Conservation (phyloP, 2,113 vertebrate genomes). For the Emydocephalus ijimae region DNA sequence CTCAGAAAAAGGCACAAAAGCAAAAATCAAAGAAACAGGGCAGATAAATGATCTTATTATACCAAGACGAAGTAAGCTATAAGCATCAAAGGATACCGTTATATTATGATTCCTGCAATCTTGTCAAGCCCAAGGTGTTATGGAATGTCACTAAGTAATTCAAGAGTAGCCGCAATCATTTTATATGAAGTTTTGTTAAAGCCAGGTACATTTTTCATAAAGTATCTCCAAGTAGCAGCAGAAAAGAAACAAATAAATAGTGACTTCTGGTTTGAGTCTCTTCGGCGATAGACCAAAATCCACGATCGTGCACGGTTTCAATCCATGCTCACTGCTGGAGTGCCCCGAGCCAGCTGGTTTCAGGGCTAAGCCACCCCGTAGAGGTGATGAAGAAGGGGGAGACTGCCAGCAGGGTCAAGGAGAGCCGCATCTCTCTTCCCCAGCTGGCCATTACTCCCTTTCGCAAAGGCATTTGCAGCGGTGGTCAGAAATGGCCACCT, state of each 20-base stretch:
- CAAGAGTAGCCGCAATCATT: not conserved
- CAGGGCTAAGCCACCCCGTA: too few species aligned
- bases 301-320: too few species aligned
- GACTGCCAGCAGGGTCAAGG: too few species aligned
- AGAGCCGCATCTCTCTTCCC: too few species aligned
- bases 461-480: too few species aligned
- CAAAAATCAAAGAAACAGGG: not conserved
- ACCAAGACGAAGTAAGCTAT: not conserved
- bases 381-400: too few species aligned
- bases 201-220: not conserved
- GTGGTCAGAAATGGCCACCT: too few species aligned
- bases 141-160: not conserved
- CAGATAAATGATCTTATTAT: not conserved
- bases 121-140: not conserved
- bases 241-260: not conserved
- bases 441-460: too few species aligned
- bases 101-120: not conserved
- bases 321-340: too few species aligned
- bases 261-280: not conserved
- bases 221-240: not conserved
- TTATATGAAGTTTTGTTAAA: not conserved
- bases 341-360: too few species aligned
- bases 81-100: not conserved
- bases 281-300: too few species aligned
- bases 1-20: not conserved